These are phyloP conservation scores for Sipha flava DNA, from an alignment of 1,140 invertebrate genomes.

Conservation along the genomic window DNA sequence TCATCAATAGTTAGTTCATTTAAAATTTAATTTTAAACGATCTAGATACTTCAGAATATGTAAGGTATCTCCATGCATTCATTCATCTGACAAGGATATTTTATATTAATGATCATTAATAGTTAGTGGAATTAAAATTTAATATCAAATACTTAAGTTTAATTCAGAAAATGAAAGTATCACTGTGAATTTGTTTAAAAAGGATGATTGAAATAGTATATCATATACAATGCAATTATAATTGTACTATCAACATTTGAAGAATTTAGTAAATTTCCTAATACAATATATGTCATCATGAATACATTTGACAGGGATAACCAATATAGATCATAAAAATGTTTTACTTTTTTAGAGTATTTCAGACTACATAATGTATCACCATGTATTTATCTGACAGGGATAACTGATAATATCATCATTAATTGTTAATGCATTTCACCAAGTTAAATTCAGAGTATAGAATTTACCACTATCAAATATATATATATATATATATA, in stretches of 20 bases:
- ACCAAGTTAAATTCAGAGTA: too few relatives aligned
- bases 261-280: not conserved
- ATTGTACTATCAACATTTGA: not conserved
- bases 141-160: not conserved
- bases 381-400: not conserved
- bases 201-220: conserved; percentile 15
- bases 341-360: not conserved
- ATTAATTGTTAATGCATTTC: too few relatives aligned
- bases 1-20: not conserved
- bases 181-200: not conserved
- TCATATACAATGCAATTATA: not conserved
- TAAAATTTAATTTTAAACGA: not conserved
- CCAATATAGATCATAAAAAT: not conserved
- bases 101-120: conserved; percentile 1
- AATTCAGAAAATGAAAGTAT: not conserved
- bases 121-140: not conserved
- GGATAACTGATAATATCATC: not conserved
- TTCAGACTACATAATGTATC: not conserved
- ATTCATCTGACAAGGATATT: conserved; percentile 10
- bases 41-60: too few relatives aligned
- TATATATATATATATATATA: not conserved
- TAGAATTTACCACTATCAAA: too few relatives aligned
- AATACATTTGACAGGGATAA: not conserved
- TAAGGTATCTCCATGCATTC: not conserved
- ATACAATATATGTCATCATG: not conserved